Conservation (phyloP, 2,888 invertebrate genomes). For the Ophion slaviceki region DNA sequence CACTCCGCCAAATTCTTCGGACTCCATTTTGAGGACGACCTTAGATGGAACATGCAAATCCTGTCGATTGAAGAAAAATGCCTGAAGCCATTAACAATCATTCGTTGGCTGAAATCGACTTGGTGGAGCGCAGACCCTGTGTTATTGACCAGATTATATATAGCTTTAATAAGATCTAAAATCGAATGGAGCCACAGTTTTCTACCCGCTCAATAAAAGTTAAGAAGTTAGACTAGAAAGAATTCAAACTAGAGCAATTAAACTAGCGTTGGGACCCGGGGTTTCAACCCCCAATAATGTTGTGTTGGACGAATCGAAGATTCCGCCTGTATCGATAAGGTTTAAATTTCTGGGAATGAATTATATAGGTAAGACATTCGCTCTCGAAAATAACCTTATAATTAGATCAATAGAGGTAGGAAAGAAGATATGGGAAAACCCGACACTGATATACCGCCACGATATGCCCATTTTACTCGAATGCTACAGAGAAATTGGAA, state of each 20-base stretch:
- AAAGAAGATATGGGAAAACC: slow-evolving; percentile 8
- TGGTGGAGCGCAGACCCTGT: slow-evolving; percentile 65
- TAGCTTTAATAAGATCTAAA: slow-evolving; percentile 58
- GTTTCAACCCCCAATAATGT: slow-evolving; percentile 36
- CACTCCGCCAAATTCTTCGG: slow-evolving; percentile 14
- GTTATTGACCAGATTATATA: slow-evolving; percentile 44
- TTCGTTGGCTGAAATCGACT: slow-evolving; percentile 51
- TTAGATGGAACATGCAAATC: slow-evolving; percentile 44
- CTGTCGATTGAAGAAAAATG: slow-evolving; percentile 35
- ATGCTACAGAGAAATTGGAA: slow-evolving; percentile 4
- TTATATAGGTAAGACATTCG: neutral
- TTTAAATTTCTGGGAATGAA: slow-evolving; percentile 19
- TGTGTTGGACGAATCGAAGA: slow-evolving; percentile 42
- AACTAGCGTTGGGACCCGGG: slow-evolving; percentile 44
- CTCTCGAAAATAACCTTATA: slow-evolving; percentile 4
- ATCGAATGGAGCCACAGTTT: slow-evolving; percentile 59
- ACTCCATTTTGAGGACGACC: neutral
- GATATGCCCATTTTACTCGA: slow-evolving; percentile 1
- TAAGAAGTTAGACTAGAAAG: slow-evolving; percentile 46
- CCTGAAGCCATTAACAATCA: slow-evolving; percentile 41
- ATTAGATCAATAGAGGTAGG: neutral
- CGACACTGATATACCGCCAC: slow-evolving; percentile 5
- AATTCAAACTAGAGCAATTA: slow-evolving; percentile 55
- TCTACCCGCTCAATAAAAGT: slow-evolving; percentile 28
- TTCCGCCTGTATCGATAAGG: slow-evolving; percentile 16